Base-by-base conservation (phyloP, 2,888 invertebrate species). In the Epiblema foenella region DNA sequence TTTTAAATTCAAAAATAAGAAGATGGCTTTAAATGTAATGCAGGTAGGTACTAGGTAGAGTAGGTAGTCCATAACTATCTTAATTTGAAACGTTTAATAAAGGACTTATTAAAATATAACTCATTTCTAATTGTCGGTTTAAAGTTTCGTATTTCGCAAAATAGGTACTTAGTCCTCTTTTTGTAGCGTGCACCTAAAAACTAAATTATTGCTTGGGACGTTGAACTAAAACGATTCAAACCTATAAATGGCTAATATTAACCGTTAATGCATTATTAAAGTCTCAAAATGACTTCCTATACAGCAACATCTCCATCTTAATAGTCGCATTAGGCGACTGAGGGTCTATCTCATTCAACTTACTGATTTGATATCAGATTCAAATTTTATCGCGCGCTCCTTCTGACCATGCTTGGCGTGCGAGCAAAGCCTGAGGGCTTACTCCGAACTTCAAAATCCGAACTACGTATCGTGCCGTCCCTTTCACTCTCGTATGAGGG, bases 271-370 rank as follows among this genome's bases (percentile, higher is more conserved):
- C 62, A 51, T 62, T 62, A 63, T 52, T 18, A 63, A 24, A 63
- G 33, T 52, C 51, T 37, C 33, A 51, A 46, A 62, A 49, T n/a
- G 3, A 33, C 51, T 52, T 63, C 54, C 56, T 69, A 33, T 37
- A 46, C 49, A 8, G 49, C 62, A 69, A 37, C 64, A 29, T 64
- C 69, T 59, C 51, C 46, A 51, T 37, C 39, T 15, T 65, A 69
- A 69, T 58, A 9, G 57, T 49, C 5, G 49, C 24, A 60, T 70
- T 66, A 70, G 60, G 60, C 59, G 65, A 65, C 29, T 15, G 58
- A 5, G 7, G 46, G 46, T 46, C n/a, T 33, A 46, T 46, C n/a
- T 46, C 15, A 8, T 12, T 1, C 8, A 46, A 46, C 46, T 15
- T 46, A 46, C 12, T n/a, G 1, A 8, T 46, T n/a, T 8, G 46